Evolutionary conservation across 1,140 invertebrate genomes (phyloP), one percentile per base, ranked within the genome.

Genomic region (Orchestia grillus): DNA sequence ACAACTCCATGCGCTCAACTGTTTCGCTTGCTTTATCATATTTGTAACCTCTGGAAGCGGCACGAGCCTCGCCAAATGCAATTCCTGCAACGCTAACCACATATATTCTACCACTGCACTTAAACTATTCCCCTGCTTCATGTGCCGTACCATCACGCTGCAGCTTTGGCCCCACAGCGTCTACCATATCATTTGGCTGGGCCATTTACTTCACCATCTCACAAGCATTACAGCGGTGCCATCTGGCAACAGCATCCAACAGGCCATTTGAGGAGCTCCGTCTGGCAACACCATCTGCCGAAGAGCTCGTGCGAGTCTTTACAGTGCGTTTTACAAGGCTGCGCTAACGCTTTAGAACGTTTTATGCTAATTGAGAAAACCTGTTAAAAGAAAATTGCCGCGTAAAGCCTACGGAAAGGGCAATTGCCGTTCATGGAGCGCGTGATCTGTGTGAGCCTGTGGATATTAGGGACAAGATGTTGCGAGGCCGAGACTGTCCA

Each of bases 311-410:
- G 41, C 41, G 88, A 91, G 88, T 91, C 88, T 91, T 91, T 91
- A 91, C 88, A 91, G 88, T 91, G 88, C 88, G 88, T 91, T 91
- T 91, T 91, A 91, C 88, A 91, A 91, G 88, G 88, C 88, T 43
- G 88, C 41, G 44, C 88, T 91, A 91, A 91, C 88, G 88, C 88
- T 91, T 91, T 91, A 91, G 88, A 91, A 91, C 88, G 88, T 91
- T 91, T 91, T 91, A 91, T 91, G 88, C 88, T 91, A 91, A 91
- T 91, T 91, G 88, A 91, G 88, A 91, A 91, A 91, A 91, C 88
- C 88, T 91, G 88, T 91, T 91, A 91, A 91, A 91, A 91, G 88
- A 91, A 91, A 91, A 91, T 44, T 42, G 88, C 88, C 88, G 88
- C 88, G 88, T 91, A 91, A 91, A 91, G 88, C 88, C 88, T 91